Base-by-base conservation (phyloP, 2,797 vertebrate species). In the Mastacembelus armatus region DNA sequence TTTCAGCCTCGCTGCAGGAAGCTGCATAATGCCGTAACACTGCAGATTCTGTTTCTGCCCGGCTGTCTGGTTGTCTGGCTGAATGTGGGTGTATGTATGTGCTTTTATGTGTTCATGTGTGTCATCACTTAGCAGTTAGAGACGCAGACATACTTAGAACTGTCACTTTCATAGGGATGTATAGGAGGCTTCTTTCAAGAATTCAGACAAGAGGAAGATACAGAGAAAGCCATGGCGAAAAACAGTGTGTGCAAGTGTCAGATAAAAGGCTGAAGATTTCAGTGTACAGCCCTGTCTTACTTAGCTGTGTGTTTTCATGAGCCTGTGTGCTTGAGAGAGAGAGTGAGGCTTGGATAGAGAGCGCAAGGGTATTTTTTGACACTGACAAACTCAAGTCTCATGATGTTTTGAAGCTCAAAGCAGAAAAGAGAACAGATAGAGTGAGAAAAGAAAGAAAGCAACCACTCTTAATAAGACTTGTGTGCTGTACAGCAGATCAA, bases 331-430 rank as follows among this genome's bases (percentile, higher is more conserved):
- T 1, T 35, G 21, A 5, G 24, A 14, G 24, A 8, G 11, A 14
- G 38, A 66, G 38, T 3, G 35, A 45, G 48, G 33, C 35, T 62
- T 38, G 51, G 66, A 66, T 63, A n/a, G 19, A 67, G 66, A 77
- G 56, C 1, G 18, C 18, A 48, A 63, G 75, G 64, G 36, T 84
- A 73, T n/a, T 89, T 80, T 89, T 77, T 81, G 77, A 77, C 56
- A 74, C 73, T 9, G 60, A 72, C 81, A 89, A 89, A 90, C 81
- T 85, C 65, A 26, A 88, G 86, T 85, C 88, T 80, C 85, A 89
- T 91, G 91, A 90, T 92, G 88, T 90, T 92, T 91, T 92, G 67
- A 79, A 88, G 83, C 75, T 77, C 2, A 16, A 58, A 65, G 60
- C 49, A 69, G 51, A 78, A 70, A 68, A 64, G 59, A 61, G 29